A percentile compares a stretch with the other conserved stretches of the same genome.
These are phyloP conservation scores for Heliothis virescens DNA, from an alignment of 1,140 invertebrate species.

Conservation along the genomic window DNA sequence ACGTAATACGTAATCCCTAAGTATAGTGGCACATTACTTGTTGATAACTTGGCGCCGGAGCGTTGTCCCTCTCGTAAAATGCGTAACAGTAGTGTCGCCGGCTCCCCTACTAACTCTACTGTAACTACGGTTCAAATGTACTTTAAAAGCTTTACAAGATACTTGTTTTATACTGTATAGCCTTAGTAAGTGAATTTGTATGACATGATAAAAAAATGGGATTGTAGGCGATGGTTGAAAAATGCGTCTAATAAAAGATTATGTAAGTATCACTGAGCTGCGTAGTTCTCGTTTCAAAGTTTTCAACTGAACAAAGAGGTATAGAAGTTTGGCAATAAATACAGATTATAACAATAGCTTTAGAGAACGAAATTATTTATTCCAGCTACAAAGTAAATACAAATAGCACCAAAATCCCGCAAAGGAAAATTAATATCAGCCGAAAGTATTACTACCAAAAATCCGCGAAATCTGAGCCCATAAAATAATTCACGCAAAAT, in stretches of 20 bases:
- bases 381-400: background rate
- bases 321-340: too few species aligned
- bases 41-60: background rate
- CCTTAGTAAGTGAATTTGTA: too few species aligned
- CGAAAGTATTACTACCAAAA: conserved; percentile 11
- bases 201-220: too few species aligned
- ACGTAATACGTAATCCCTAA: background rate
- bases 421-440: conserved; percentile 5
- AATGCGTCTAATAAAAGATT: too few species aligned
- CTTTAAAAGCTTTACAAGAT: too few species aligned
- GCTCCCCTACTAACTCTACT: background rate
- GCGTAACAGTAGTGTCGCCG: background rate
- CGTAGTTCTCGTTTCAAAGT: too few species aligned
- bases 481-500: conserved; percentile 14
- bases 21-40: background rate
- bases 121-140: background rate
- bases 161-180: too few species aligned
- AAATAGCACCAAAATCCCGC: background rate
- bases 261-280: too few species aligned
- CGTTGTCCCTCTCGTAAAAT: background rate
- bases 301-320: too few species aligned
- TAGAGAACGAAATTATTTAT: too few species aligned
- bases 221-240: too few species aligned
- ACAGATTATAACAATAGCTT: too few species aligned
- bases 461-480: conserved; percentile 7